These are phyloP conservation scores for Peromyscus maniculatus DNA, from an alignment of 2,113 vertebrate species.

Conservation along the genomic window DNA sequence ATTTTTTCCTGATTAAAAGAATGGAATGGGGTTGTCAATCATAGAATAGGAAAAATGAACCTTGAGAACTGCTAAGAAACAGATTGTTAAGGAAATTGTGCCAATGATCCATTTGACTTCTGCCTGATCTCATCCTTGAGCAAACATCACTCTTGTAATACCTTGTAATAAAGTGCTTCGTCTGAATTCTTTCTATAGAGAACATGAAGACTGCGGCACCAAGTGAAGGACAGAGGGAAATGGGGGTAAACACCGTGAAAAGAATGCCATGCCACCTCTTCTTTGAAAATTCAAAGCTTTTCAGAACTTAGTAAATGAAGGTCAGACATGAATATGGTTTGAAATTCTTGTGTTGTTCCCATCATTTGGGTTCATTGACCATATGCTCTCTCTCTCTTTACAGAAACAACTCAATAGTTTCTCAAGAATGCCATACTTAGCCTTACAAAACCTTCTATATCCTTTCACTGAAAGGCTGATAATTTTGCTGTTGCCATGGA, in stretches of 20 bases:
- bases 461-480: neutral
- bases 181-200: neutral
- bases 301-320: neutral
- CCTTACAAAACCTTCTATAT: neutral
- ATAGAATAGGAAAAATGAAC: neutral
- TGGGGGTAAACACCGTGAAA: neutral
- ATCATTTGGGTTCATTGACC: neutral
- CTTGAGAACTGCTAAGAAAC: neutral
- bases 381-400: neutral
- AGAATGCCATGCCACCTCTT: neutral
- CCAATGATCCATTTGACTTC: neutral
- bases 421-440: neutral
- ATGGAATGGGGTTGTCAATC: neutral
- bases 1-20: neutral
- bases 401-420: neutral
- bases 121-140: neutral
- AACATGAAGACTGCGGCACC: neutral
- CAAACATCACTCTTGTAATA: neutral
- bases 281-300: neutral
- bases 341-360: neutral
- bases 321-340: neutral
- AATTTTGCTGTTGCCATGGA: too few relatives aligned
- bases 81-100: neutral
- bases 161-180: neutral
- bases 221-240: neutral